A percentile compares a stretch with the other conserved stretches of the same genome.
phyloP scores from a whole-genome alignment of 2,797 vertebrate species.

The Falco cherrug region DNA sequence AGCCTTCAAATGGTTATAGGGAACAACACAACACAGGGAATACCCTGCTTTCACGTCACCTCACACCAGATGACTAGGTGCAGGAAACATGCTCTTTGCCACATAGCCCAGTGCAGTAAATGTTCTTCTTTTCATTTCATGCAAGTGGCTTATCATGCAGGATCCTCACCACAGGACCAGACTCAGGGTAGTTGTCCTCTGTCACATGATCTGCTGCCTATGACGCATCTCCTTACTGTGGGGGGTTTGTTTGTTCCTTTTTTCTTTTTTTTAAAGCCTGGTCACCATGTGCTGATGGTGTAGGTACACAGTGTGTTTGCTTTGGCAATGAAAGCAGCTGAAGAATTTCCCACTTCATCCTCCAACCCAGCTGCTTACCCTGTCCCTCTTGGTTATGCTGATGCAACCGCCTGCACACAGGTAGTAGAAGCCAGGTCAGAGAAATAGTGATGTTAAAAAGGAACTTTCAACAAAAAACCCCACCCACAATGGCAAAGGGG shows the following conservation, averaged over 20 bases:
- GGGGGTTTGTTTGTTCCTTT: not conserved
- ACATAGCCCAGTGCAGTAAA: not conserved
- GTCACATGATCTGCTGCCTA: not conserved
- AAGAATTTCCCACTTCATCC: slow-evolving; percentile 62
- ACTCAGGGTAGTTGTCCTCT: not conserved
- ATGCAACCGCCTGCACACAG: not conserved
- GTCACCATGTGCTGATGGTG: slow-evolving; percentile 29
- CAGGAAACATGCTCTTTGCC: not conserved
- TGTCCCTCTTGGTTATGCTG: slow-evolving; percentile 14
- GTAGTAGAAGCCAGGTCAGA: not conserved
- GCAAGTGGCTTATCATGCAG: not conserved
- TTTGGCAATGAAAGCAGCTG: slow-evolving; percentile 55
- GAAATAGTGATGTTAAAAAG: not conserved
- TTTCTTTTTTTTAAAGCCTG: not conserved
- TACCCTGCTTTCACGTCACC: not conserved
- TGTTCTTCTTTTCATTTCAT: not conserved
- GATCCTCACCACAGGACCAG: not conserved
- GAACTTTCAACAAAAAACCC: not conserved
- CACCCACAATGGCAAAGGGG: not conserved
- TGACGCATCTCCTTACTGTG: not conserved
- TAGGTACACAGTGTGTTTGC: slow-evolving; percentile 49
- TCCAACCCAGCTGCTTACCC: slow-evolving; percentile 53
- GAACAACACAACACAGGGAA: not conserved
- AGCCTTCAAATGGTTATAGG: not conserved
- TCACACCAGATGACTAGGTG: not conserved